Evolutionary conservation across 2,888 invertebrate genomes (phyloP).

Genomic region (Melitaea athalia): DNA sequence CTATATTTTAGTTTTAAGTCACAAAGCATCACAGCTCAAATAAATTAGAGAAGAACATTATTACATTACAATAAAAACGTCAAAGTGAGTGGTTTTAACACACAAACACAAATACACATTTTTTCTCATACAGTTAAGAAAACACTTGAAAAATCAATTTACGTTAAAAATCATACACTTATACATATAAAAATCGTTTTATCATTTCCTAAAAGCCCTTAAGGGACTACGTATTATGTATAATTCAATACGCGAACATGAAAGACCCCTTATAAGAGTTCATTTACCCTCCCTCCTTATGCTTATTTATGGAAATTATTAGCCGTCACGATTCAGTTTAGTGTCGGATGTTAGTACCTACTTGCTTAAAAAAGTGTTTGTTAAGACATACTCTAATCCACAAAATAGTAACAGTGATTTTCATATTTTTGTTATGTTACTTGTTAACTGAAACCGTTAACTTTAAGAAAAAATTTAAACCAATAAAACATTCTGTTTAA

Average conservation of each 20-base stretch:
- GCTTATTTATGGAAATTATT: slow-evolving; percentile 29
- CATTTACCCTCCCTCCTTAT: slow-evolving; percentile 27
- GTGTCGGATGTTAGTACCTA: background rate
- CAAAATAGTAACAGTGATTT: no score
- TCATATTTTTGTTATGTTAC: no score
- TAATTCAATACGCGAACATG: slow-evolving; percentile 30
- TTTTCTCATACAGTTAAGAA: background rate
- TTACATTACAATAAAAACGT: no score
- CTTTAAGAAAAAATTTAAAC: no score
- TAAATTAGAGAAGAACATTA: no score
- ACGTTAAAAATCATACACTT: slow-evolving; percentile 5
- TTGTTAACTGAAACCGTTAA: no score
- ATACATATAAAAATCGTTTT: slow-evolving; percentile 20
- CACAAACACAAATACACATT: no score
- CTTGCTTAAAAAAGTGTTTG: background rate
- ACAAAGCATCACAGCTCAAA: no score
- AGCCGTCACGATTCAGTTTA: slow-evolving; percentile 6
- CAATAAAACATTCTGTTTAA: no score
- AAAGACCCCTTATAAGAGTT: slow-evolving; percentile 29
- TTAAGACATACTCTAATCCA: background rate
- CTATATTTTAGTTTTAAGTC: no score
- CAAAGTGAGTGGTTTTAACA: no score
- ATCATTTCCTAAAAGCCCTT: slow-evolving; percentile 28
- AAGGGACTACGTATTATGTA: slow-evolving; percentile 25
- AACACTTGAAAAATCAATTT: slow-evolving; percentile 2